Evolutionary conservation across 1,140 invertebrate species (phyloP), one percentile per base, ranked within the genome.

Genomic region (Atta cephalotes): DNA sequence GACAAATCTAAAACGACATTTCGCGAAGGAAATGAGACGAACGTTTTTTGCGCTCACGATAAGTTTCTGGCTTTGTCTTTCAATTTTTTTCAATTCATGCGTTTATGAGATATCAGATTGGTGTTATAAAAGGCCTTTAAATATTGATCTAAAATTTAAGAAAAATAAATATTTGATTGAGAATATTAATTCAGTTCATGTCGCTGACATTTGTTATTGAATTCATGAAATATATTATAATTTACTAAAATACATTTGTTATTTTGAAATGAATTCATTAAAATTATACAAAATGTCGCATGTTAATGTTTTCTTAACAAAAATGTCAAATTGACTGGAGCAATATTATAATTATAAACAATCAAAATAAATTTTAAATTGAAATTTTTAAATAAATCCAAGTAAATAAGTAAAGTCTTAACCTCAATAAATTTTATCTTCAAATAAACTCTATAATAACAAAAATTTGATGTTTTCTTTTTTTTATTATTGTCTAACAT

Each of bases 21-120:
- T 87, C 68, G 39, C 65, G 18, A 72, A 58, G 51, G 49, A 82
- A 87, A 87, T 84, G 85, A 87, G 79, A 82, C n/a, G 21, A 9
- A 21, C 66, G 18, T 51, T 70, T 81, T 80, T 84, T 49, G 9
- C 5, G 18, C 45, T 14, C 31, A 4, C 28, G 18, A 63, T 25
- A 35, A 51, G 10, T 85, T 51, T 65, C 25, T 28, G 9, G 16
- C 56, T 56, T 31, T 70, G 7, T 31, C 10, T 31, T 39, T 62
- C 56, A 14, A 60, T 35, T 74, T 82, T 74, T 49, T 56, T 76
- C 31, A n/a, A n/a, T 28, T 84, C 76, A 71, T 60, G 35, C 5
- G n/a, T 76, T 74, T 78, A 21, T 25, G 66, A 71, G 39, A 60
- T 49, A n/a, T 74, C 16, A 12, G 31, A 70, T 62, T 56, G 28